These are phyloP conservation scores for Odontophorus gujanensis DNA, from an alignment of 2,113 vertebrate species.

Conservation along the genomic window DNA sequence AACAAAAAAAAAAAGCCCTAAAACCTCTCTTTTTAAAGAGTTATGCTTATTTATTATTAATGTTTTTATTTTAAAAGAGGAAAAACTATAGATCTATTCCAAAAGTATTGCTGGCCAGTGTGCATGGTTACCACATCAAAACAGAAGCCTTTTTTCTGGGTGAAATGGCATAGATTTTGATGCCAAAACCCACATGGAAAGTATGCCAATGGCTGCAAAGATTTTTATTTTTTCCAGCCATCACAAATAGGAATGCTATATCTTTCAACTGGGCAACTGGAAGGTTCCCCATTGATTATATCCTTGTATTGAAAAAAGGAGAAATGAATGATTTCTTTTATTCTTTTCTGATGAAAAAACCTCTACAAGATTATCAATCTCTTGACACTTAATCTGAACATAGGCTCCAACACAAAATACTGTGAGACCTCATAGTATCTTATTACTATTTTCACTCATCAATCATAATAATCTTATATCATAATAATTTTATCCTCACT, in stretches of 20 bases:
- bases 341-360: neutral
- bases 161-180: conserved; percentile 41
- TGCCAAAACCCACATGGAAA: conserved; percentile 59
- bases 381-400: neutral
- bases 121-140: conserved; percentile 50
- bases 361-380: neutral
- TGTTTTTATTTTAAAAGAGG: neutral
- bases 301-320: neutral
- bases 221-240: conserved; percentile 41
- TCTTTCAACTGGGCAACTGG: conserved; percentile 29
- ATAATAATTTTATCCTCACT: neutral
- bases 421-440: neutral
- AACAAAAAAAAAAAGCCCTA: neutral
- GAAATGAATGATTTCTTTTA: conserved; percentile 48
- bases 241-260: conserved; percentile 35
- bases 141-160: conserved; percentile 58
- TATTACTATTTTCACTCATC: neutral
- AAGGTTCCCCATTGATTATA: neutral
- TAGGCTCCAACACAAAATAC: neutral
- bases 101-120: conserved; percentile 44
- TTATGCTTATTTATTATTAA: neutral
- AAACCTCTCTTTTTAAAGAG: conserved; percentile 3
- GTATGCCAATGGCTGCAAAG: conserved; percentile 20
- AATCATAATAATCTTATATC: neutral
- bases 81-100: conserved; percentile 17